phyloP scores from a whole-genome alignment of 2,797 vertebrate genomes.

The Luscinia megarhynchos region DNA sequence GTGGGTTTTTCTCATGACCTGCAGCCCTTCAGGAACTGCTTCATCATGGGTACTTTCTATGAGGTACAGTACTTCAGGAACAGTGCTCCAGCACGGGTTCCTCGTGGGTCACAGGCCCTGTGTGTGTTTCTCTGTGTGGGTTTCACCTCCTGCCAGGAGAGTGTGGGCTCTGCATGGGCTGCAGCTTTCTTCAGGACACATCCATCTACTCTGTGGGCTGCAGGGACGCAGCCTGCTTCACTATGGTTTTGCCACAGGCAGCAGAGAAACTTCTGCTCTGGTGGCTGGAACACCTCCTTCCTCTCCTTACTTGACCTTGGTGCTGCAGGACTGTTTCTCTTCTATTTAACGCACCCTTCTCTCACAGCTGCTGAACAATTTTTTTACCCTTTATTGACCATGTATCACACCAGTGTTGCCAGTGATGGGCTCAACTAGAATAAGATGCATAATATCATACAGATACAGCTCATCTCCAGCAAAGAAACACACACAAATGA shows the following conservation, averaged over 20 bases:
- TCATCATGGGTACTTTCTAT: rapidly evolving
- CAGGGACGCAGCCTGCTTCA: background rate
- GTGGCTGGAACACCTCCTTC: background rate
- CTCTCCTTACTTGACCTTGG: background rate
- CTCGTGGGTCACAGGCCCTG: background rate
- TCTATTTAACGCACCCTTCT: background rate
- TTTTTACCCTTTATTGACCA: background rate
- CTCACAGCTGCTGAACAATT: background rate
- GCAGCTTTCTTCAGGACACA: background rate
- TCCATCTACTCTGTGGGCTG: background rate
- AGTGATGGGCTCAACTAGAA: background rate
- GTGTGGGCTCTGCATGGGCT: background rate
- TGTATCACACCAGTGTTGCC: background rate
- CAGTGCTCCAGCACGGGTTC: rapidly evolving
- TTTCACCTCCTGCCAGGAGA: background rate
- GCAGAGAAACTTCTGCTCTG: background rate
- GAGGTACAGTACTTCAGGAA: background rate
- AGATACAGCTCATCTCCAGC: background rate
- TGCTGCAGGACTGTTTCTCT: background rate
- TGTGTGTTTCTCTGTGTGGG: background rate
- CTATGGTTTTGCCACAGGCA: background rate
- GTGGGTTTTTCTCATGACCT: background rate
- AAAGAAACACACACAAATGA: background rate
- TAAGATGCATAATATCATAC: background rate
- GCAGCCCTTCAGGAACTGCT: background rate